A percentile compares a stretch with the other conserved stretches of the same genome.
Conservation (phyloP, 2,888 invertebrate species). For the Lissonota sp. region DNA sequence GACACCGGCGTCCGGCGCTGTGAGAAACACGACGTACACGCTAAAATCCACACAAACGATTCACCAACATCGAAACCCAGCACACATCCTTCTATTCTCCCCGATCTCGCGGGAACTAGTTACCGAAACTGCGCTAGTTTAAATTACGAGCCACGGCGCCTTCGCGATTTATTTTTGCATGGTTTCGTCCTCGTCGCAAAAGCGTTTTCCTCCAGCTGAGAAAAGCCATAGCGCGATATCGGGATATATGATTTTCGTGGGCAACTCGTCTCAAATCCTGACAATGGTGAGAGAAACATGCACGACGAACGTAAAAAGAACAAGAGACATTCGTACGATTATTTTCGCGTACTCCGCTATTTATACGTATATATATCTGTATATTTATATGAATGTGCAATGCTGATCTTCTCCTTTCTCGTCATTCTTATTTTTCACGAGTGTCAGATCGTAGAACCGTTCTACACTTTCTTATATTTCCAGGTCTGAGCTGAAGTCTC, state of each 20-base stretch:
- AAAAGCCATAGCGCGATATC: not conserved
- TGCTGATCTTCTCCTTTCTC: conserved; percentile 36
- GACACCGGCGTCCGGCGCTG: conserved; percentile 70
- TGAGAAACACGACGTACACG: conserved; percentile 22
- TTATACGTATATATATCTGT: not conserved
- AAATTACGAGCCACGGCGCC: conserved; percentile 81
- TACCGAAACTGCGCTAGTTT: conserved; percentile 83
- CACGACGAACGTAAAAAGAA: conserved; percentile 58
- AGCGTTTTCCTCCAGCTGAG: not conserved
- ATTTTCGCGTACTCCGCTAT: conserved; percentile 39
- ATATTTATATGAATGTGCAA: not conserved
- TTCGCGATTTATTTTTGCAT: conserved; percentile 79
- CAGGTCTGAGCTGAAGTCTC: conserved; percentile 18
- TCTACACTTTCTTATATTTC: conserved; percentile 30
- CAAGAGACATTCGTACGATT: conserved; percentile 52
- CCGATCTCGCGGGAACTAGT: conserved; percentile 78
- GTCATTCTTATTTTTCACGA: conserved; percentile 54
- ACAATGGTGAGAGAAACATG: conserved; percentile 20
- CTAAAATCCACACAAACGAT: conserved; percentile 52
- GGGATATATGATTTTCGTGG: conserved; percentile 13
- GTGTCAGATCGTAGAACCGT: conserved; percentile 4
- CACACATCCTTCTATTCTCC: conserved; percentile 4
- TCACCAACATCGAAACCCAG: conserved; percentile 39
- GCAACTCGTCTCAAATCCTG: conserved; percentile 35
- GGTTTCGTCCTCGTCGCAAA: not conserved